Base-by-base conservation (phyloP, 2,888 invertebrate species). In the Horisme vitalbata region DNA sequence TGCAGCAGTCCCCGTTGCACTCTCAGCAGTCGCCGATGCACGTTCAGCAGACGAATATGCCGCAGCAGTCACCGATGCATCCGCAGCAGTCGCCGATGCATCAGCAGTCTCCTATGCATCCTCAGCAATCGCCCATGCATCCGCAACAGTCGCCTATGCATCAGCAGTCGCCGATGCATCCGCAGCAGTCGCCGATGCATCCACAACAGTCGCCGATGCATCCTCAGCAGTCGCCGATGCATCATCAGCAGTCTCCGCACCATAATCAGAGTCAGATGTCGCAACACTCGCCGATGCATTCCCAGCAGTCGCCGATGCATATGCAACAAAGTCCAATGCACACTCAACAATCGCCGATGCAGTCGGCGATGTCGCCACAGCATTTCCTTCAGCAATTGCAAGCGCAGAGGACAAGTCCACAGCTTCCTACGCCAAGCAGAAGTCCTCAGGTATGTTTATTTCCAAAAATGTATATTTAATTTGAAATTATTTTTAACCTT, bases 341-440 rank as follows among this genome's bases (percentile, higher is more conserved):
- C 37, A 68, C 71, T 10, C 83, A 83, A 49, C 83, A 83, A 45
- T 76, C 74, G 7, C 77, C 79, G 36, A 76, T 80, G 75, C 80
- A 81, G 52, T 66, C 79, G 8, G 68, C 76, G 30, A 76, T 77
- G 74, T 75, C 77, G 33, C 78, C 77, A 36, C 77, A 76, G 61
- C 79, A 79, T 45, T 80, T 79, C 48, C 46, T 81, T 41, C 81
- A 80, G 37, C 81, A 89, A 55, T 59, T 87, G 44, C 89, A 88
- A 61, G 82, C 83, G 13, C 88, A 88, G 54, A 77, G 88, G 52
- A 87, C 89, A 0, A 89, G 88, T 52, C 89, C 89, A 12, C 89
- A 89, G 56, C 52, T 89, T 44, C 88, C 89, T 3, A 83, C 88
- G 20, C 89, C 90, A 1, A 90, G 89, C 59, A 76, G 90, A 3